Evolutionary conservation across 2,113 vertebrate genomes (phyloP).

Genomic region (Trichomycterus rosablanca): DNA sequence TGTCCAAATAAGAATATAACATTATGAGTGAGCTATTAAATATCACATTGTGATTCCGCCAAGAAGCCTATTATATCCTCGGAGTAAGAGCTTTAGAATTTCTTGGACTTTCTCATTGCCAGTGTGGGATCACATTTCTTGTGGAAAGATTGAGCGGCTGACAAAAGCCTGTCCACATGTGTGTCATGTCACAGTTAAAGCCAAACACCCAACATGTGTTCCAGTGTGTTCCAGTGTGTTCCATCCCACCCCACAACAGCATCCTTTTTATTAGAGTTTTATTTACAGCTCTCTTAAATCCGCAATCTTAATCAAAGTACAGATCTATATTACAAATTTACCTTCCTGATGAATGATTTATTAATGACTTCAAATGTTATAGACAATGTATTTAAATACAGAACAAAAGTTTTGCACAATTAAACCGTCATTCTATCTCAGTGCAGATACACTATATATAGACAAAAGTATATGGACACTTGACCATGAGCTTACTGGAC

Average conservation of each 20-base stretch:
- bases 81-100: slow-evolving; percentile 54
- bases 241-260: slow-evolving; percentile 5
- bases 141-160: slow-evolving; percentile 44
- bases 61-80: slow-evolving; percentile 49
- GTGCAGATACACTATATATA: too few relatives aligned
- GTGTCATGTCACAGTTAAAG: slow-evolving; percentile 6
- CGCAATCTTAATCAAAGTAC: too few relatives aligned
- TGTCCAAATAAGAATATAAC: slow-evolving; percentile 61
- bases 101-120: slow-evolving; percentile 41
- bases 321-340: too few relatives aligned
- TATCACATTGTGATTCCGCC: slow-evolving; percentile 56
- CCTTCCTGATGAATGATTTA: too few relatives aligned
- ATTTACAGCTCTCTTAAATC: too few relatives aligned
- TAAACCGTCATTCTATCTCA: too few relatives aligned
- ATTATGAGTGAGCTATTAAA: slow-evolving; percentile 54
- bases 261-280: slow-evolving; percentile 5
- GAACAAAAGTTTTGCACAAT: too few relatives aligned
- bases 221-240: too few relatives aligned
- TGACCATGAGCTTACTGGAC: too few relatives aligned
- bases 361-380: too few relatives aligned
- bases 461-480: too few relatives aligned
- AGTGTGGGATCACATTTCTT: slow-evolving; percentile 48
- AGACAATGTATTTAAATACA: too few relatives aligned
- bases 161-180: slow-evolving; percentile 45
- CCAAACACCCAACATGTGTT: background rate